Base-by-base conservation (phyloP, 2,888 invertebrate species). In the Acronicta alni region DNA sequence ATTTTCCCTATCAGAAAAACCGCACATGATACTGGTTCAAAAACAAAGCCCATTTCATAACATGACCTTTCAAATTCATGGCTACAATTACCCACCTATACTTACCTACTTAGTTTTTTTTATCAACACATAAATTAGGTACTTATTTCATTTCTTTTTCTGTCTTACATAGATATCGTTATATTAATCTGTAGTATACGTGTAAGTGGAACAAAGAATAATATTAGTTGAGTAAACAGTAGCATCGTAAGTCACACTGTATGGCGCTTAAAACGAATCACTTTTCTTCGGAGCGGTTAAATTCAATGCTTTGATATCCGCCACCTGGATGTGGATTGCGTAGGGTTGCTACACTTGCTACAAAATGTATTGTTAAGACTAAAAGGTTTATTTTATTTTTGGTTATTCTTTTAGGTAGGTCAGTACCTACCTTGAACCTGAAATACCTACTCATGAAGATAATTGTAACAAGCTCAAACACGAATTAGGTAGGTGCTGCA, bases 181-280 rank as follows among this genome's bases (percentile, higher is more conserved):
- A 46, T 57, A 75, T 66, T 75, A 63, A 69, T 67, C 72, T 35
- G 35, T 35, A 35, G 46, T 49, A 45, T 77, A 80, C 65, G 67
- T 87, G 84, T 88, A 86, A 88, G 84, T 85, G 86, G 86, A 85
- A 84, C 87, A 87, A 87, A 86, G 87, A 90, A 90, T 84, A 91
- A 91, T 89, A 91, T 92, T 93, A 90, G 84, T 90, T 83, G 77
- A 89, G 86, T 85, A 91, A 92, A 92, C 90, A 91, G 80, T 79
- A 75, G 82, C 83, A 82, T 79, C 85, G 88, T 90, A 88, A 91
- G 89, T 89, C 89, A 88, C 82, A 81, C 78, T 86, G 82, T 82
- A 88, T 87, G 89, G 89, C 91, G 92, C 90, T 91, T 90, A 88
- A 90, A 91, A 89, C 87, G 88, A 90, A 90, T 89, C 86, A 85